Evolutionary conservation across 2,113 vertebrate genomes (phyloP), one percentile per base, ranked within the genome.

Genomic region (Pseudopipra pipra): DNA sequence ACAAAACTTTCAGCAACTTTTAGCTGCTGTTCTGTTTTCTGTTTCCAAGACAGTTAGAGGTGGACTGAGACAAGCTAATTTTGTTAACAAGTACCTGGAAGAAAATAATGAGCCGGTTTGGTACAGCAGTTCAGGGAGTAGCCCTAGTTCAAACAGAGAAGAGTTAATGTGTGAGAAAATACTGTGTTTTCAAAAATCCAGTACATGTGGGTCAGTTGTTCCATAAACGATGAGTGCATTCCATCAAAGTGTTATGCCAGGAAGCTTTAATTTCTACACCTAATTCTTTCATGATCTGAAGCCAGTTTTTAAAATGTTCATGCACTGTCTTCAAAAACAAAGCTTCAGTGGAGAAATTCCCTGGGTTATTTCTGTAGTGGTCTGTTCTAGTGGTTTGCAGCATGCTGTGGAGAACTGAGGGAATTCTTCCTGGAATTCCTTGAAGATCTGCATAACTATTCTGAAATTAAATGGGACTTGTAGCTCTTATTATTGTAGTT

Each of bases 231-330:
- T 76, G 72, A 87, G 15, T 62, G 44, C 59, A 12, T 91, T 85
- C 90, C 70, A 58, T 84, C 68, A 43, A 86, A 89, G 17, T 63
- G 63, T 70, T 80, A 71, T 81, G 58, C 87, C 62, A 93, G 73
- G 71, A 85, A 95, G 67, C 23, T 85, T 93, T 74, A 74, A 93
- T 95, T 91, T 95, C 80, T 97, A 70, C 66, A 93, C 41, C 66
- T 93, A 95, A 93, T 93, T 95, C 54, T 71, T 87, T 90, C 44
- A 78, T 1, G 1, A 56, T 85, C 31, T 41, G 31, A 87, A 75
- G 62, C 61, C 76, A 91, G 0, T 54, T 95, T 92, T 93, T 65
- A 1, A 52, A 70, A 85, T 51, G 44, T 58, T 91, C 11, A 7
- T 82, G 52, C 62, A 30, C 46, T 62, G 30, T 85, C 62, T 87